Conservation (phyloP, 1,140 invertebrate species). For the Drosophila nikananu region DNA sequence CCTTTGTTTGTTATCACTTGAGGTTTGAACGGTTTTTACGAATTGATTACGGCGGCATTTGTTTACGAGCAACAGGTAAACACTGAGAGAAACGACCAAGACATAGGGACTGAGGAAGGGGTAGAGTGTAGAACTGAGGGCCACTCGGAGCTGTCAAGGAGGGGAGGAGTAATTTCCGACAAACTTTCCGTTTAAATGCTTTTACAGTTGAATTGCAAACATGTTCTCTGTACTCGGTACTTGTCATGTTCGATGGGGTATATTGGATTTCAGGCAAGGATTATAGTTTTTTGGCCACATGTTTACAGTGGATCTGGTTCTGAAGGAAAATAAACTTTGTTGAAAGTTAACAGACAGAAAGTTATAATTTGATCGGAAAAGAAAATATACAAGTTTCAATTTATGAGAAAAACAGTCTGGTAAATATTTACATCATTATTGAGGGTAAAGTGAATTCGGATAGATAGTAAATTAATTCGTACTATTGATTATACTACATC, state of each 20-base stretch:
- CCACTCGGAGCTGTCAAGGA: not conserved
- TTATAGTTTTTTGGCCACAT: not conserved
- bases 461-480: not conserved
- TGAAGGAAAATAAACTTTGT: conserved; percentile 1
- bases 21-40: conserved; percentile 71
- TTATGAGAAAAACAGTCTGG: not conserved
- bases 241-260: conserved; percentile 6
- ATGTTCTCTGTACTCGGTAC: conserved; percentile 41
- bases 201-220: conserved; percentile 74
- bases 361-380: not conserved
- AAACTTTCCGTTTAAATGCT: conserved; percentile 71
- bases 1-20: conserved; percentile 82
- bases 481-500: too few species aligned
- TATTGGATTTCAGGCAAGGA: conserved; percentile 15
- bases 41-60: conserved; percentile 79
- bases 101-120: not conserved
- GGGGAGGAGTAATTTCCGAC: conserved; percentile 16
- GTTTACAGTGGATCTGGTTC: not conserved
- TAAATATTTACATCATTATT: not conserved
- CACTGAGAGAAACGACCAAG: conserved; percentile 40
- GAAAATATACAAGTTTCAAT: not conserved
- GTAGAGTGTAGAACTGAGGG: not conserved
- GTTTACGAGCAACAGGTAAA: conserved; percentile 78
- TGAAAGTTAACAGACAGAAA: not conserved
- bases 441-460: not conserved